A percentile compares a stretch with the other conserved stretches of the same genome.
Conservation (phyloP, 2,888 invertebrate species). For the Trissolcus brochymenae region DNA sequence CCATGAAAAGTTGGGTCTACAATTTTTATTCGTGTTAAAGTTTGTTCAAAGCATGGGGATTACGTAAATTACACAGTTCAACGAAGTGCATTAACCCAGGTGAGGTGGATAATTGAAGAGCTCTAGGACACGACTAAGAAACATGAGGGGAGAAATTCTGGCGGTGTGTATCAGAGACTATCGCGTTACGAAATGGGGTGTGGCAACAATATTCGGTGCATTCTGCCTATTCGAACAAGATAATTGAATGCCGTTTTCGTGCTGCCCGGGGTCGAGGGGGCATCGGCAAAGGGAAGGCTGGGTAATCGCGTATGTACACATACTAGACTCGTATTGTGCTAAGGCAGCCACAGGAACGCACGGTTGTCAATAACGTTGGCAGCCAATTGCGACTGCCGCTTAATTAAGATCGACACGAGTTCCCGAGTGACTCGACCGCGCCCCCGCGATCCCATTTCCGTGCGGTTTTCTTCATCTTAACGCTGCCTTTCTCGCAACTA, state of each 20-base stretch:
- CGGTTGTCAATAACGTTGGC: constrained; percentile 65
- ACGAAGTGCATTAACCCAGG: too few species aligned
- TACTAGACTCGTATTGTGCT: constrained; percentile 65
- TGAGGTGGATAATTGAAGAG: constrained; percentile 1
- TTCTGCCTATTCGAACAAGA: constrained; percentile 66
- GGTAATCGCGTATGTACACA: constrained; percentile 52
- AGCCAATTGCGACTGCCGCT: constrained; percentile 66
- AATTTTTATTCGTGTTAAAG: too few species aligned
- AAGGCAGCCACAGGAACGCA: constrained; percentile 69
- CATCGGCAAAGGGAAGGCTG: not conserved
- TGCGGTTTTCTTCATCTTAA: constrained; percentile 38
- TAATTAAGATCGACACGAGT: constrained; percentile 68
- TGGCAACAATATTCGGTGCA: constrained; percentile 56
- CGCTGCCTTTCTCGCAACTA: not conserved
- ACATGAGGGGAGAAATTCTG: constrained; percentile 12
- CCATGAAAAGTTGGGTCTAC: too few species aligned
- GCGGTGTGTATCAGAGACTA: constrained; percentile 18
- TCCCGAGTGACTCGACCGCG: constrained; percentile 38
- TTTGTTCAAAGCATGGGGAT: too few species aligned
- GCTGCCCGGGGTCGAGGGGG: constrained; percentile 47
- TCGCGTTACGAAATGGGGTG: constrained; percentile 48
- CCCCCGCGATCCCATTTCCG: constrained; percentile 53
- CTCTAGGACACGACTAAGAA: constrained; percentile 21
- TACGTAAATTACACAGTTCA: not conserved
- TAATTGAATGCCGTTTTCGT: constrained; percentile 71